These are phyloP conservation scores for Platichthys flesus DNA, from an alignment of 2,113 vertebrate species.

Conservation along the genomic window DNA sequence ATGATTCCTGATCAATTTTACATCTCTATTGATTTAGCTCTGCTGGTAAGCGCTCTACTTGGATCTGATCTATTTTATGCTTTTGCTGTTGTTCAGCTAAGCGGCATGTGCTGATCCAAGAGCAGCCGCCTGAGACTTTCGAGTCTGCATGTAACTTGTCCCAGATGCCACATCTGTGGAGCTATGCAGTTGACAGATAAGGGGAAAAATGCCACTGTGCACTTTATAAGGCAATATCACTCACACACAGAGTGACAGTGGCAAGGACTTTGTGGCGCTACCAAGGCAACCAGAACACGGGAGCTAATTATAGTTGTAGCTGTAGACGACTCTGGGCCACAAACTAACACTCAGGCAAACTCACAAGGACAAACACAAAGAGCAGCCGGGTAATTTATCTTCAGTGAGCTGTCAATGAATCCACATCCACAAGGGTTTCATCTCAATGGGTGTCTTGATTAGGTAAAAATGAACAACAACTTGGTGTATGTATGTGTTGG, in stretches of 20 bases:
- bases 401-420: constrained; percentile 31
- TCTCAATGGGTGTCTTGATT: constrained; percentile 2
- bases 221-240: constrained; percentile 46
- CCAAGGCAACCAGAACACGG: constrained; percentile 74
- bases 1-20: background rate
- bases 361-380: constrained; percentile 40
- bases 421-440: constrained; percentile 9
- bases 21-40: background rate
- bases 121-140: constrained; percentile 12
- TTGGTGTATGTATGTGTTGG: background rate
- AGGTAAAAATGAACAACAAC: constrained; percentile 13
- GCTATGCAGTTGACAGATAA: constrained; percentile 8
- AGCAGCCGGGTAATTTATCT: constrained; percentile 32
- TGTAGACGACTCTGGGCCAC: constrained; percentile 57
- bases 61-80: background rate
- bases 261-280: constrained; percentile 57
- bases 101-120: background rate
- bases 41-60: background rate
- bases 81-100: background rate
- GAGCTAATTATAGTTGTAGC: constrained; percentile 74
- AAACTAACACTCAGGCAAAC: constrained; percentile 47
- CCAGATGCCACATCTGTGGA: constrained; percentile 13
- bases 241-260: constrained; percentile 29
- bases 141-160: constrained; percentile 8
- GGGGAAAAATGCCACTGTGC: constrained; percentile 29